Conservation (phyloP, 1,140 invertebrate species). For the Drosophila parvula region DNA sequence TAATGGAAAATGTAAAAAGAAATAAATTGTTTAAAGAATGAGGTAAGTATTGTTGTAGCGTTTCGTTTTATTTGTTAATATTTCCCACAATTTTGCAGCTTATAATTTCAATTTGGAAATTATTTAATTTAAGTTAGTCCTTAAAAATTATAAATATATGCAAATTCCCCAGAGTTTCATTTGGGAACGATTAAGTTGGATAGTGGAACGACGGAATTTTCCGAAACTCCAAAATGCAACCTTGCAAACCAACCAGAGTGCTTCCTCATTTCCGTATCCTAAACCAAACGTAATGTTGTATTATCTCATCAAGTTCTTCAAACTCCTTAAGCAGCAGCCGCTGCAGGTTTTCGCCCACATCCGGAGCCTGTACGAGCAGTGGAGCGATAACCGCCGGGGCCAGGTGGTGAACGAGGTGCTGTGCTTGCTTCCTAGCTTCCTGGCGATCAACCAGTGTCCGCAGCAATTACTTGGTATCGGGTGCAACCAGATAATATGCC, state of each 20-base stretch:
- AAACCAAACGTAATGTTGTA: constrained; percentile 23
- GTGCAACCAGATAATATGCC: background rate
- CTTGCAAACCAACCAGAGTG: background rate
- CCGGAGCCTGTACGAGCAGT: constrained; percentile 1
- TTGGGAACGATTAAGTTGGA: too few species aligned
- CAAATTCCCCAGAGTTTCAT: too few species aligned
- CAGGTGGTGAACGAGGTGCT: constrained; percentile 7
- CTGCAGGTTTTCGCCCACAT: background rate
- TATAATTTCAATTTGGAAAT: background rate
- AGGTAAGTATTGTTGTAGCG: too few species aligned
- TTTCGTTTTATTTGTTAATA: background rate
- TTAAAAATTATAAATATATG: background rate
- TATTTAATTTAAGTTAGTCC: background rate
- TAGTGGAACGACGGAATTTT: background rate
- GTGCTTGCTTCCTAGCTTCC: background rate
- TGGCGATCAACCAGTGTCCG: background rate
- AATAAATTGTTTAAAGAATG: background rate
- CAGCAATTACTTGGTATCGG: background rate
- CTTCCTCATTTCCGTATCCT: background rate
- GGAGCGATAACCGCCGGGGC: constrained; percentile 1
- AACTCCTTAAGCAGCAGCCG: constrained; percentile 7
- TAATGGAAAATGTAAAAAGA: background rate
- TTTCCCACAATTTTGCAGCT: background rate
- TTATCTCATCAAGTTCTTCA: constrained; percentile 35
- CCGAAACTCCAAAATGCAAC: background rate